Conservation (phyloP, 2,888 invertebrate species). For the Trichopria drosophilae region DNA sequence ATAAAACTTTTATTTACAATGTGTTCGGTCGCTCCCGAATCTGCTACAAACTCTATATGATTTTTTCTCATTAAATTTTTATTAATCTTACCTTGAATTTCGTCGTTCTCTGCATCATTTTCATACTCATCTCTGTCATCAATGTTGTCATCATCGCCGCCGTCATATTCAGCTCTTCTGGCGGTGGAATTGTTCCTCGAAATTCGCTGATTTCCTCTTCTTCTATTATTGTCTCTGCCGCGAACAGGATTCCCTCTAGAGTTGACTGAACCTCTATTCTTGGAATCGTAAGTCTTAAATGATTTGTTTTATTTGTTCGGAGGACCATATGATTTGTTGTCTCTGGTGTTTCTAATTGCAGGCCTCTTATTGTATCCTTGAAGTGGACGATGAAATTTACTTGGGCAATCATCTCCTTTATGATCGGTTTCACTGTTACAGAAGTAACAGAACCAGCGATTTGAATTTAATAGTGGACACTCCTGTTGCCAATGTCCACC, state of each 20-base stretch:
- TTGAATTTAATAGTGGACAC: slow-evolving; percentile 5
- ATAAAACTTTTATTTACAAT: too few species aligned
- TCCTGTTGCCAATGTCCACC: slow-evolving; percentile 23
- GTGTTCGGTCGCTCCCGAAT: too few species aligned
- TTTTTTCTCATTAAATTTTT: slow-evolving; percentile 3
- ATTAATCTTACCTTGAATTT: slow-evolving; percentile 8
- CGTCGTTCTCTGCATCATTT: not conserved
- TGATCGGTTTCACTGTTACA: slow-evolving; percentile 15
- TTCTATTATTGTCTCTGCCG: too few species aligned
- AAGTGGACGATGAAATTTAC: not conserved
- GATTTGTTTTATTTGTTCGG: slow-evolving; percentile 15
- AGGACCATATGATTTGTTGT: slow-evolving; percentile 12
- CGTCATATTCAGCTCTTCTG: slow-evolving; percentile 24
- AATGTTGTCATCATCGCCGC: too few species aligned
- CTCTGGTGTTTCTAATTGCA: not conserved
- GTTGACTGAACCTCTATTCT: slow-evolving; percentile 10
- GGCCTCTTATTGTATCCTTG: slow-evolving; percentile 1
- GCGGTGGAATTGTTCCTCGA: slow-evolving; percentile 17
- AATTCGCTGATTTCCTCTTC: slow-evolving; percentile 15
- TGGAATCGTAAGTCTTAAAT: not conserved
- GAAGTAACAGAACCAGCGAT: slow-evolving; percentile 12
- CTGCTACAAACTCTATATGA: slow-evolving; percentile 14
- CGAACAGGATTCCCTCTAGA: slow-evolving; percentile 7
- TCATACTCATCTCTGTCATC: too few species aligned
- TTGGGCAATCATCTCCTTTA: slow-evolving; percentile 18